Percentiles rank a stretch among this genome's conserved stretches.
phyloP scores from a whole-genome alignment of 2,888 invertebrate species.

The Hirudinaria manillensis region DNA sequence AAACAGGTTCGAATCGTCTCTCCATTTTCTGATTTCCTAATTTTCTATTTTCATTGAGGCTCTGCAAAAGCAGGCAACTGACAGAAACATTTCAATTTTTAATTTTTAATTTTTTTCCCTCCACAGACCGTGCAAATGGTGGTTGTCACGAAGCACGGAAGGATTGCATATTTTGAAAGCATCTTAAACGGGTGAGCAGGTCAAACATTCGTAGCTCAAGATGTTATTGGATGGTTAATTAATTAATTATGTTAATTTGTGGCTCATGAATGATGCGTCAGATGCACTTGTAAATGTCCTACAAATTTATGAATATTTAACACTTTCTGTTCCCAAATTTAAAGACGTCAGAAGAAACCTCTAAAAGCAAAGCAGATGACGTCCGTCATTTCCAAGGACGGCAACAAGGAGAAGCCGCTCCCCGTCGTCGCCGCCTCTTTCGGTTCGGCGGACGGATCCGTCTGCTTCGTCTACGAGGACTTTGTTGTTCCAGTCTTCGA shows the following conservation, averaged over 20 bases:
- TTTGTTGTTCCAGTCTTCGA: slow-evolving; percentile 30
- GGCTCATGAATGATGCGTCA: too few species aligned
- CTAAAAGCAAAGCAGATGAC: slow-evolving; percentile 27
- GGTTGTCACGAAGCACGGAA: slow-evolving; percentile 69
- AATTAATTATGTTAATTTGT: too few species aligned
- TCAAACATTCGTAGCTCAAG: background rate
- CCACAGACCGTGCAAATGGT: slow-evolving; percentile 48
- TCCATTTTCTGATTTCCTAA: background rate
- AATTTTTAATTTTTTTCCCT: background rate
- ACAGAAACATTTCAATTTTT: background rate
- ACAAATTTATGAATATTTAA: too few species aligned
- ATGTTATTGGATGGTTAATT: background rate
- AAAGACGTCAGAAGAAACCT: slow-evolving; percentile 31
- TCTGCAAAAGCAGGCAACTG: background rate
- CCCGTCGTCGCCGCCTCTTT: background rate
- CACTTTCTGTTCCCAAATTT: too few species aligned
- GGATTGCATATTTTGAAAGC: slow-evolving; percentile 71
- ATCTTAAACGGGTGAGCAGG: slow-evolving; percentile 67
- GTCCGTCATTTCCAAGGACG: slow-evolving; percentile 3
- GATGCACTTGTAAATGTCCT: too few species aligned
- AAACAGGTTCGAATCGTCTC: slow-evolving; percentile 34
- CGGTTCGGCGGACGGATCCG: background rate
- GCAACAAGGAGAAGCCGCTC: background rate
- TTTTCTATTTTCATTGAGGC: background rate
- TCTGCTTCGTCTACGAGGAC: slow-evolving; percentile 31